phyloP scores from a whole-genome alignment of 2,888 invertebrate genomes.

The Brachyopa scutellaris region DNA sequence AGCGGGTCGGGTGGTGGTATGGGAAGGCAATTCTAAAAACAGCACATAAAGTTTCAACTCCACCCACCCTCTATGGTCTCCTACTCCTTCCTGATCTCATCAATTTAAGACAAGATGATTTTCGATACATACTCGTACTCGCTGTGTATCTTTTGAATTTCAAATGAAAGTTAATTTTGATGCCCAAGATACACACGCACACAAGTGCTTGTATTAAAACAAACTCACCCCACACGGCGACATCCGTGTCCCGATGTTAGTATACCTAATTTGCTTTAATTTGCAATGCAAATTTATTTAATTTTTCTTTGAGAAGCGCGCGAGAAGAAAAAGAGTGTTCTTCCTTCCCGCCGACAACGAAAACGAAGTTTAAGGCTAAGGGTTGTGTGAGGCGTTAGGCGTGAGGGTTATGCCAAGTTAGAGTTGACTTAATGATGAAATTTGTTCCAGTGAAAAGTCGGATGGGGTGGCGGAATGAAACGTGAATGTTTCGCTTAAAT shows the following conservation, averaged over 20 bases:
- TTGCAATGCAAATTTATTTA: conserved; percentile 71
- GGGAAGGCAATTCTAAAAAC: conserved; percentile 11
- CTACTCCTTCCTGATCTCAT: conserved; percentile 13
- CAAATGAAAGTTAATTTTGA: conserved; percentile 65
- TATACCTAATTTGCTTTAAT: conserved; percentile 70
- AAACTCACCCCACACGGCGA: conserved; percentile 7
- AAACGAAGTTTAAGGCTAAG: background rate
- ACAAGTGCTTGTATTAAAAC: background rate
- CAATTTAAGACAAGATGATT: conserved; percentile 30
- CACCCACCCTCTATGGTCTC: background rate
- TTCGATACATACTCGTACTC: conserved; percentile 20
- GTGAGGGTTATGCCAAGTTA: conserved; percentile 3
- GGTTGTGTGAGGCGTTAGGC: background rate
- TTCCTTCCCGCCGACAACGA: background rate
- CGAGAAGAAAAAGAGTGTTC: conserved; percentile 19
- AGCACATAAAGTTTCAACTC: conserved; percentile 2
- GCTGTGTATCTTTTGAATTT: conserved; percentile 52
- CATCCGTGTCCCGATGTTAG: conserved; percentile 45
- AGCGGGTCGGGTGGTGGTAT: background rate
- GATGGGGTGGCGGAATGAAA: background rate
- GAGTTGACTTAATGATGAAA: conserved; percentile 65
- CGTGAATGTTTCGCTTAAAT: conserved; percentile 29
- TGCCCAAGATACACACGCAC: conserved; percentile 20
- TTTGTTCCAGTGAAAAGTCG: conserved; percentile 32
- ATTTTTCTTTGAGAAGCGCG: conserved; percentile 54